Evolutionary conservation across 2,113 vertebrate species (phyloP), one percentile per base, ranked within the genome.

Genomic region (Onychostoma macrolepis): DNA sequence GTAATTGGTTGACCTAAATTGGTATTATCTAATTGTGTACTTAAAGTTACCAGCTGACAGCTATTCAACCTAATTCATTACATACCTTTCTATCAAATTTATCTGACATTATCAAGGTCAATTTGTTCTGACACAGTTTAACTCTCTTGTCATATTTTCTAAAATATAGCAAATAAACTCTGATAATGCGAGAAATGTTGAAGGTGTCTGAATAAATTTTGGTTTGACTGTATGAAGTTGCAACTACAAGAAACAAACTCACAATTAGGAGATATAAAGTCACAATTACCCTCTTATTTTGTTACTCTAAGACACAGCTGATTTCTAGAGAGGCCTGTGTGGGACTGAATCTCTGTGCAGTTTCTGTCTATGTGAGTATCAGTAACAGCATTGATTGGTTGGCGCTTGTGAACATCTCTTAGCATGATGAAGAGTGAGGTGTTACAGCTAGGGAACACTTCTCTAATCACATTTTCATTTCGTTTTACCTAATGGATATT

Each of bases 401-500:
- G 56, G 24, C 11, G 24, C 58, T 19, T 28, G 53, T 65, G 79
- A 26, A 65, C 79, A 63, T 81, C 79, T 81, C 56, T 65, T 69
- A 69, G 80, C 43, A 19, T 71, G 41, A 83, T 50, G 28, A 83
- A 69, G 15, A 83, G 28, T 24, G 80, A 71, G 41, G 80, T 33
- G 38, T 65, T 67, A 69, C 78, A 38, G 56, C 12, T 38, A 41
- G 33, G 45, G 24, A 80, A 80, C 78, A 61, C 41, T 83, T 45
- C 58, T 82, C 63, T 50, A 83, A 83, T 83, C 65, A 69, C 80
- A 83, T 48, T 83, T 83, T 63, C 15, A 83, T 83, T 83, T 83
- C n/a, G 65, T 48, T 83, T 83, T 36, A 83, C 65, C 28, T 83
- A 83, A 83, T 83, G 65, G 65, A 53, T n/a, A 83, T 83, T 83